Percentiles rank a stretch among this genome's conserved stretches.
These are phyloP conservation scores for Anser cygnoides DNA, from an alignment of 2,113 vertebrate genomes.

Conservation along the genomic window DNA sequence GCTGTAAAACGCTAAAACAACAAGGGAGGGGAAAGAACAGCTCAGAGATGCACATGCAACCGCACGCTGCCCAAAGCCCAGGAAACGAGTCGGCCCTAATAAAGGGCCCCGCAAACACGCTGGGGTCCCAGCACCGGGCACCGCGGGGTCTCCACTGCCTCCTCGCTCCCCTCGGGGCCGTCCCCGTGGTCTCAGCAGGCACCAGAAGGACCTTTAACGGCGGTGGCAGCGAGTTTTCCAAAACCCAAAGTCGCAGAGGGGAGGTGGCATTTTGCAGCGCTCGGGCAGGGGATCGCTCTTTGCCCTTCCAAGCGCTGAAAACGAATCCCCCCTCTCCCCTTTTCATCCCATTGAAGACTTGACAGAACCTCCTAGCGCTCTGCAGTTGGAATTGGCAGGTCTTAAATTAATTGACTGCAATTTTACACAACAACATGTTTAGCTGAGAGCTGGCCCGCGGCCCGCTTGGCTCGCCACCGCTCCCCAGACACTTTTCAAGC, in stretches of 20 bases:
- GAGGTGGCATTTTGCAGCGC: not conserved
- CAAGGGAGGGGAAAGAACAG: not conserved
- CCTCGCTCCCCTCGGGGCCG: rapidly evolving
- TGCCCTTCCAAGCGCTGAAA: slow-evolving; percentile 53
- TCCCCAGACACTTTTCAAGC: slow-evolving; percentile 76
- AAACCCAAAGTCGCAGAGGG: not conserved
- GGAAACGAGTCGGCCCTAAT: not conserved
- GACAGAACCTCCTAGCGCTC: slow-evolving; percentile 66
- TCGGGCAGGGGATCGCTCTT: not conserved
- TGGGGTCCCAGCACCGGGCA: no score
- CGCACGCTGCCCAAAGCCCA: not conserved
- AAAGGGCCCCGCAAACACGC: not conserved
- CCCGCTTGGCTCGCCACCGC: slow-evolving; percentile 64
- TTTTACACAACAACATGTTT: slow-evolving; percentile 77
- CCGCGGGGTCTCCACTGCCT: no score
- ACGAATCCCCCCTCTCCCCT: slow-evolving; percentile 42
- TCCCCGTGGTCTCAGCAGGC: rapidly evolving
- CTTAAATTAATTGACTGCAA: slow-evolving; percentile 78
- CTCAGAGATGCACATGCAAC: not conserved
- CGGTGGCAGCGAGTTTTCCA: rapidly evolving
- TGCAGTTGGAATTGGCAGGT: slow-evolving; percentile 77
- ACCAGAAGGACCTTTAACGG: not conserved
- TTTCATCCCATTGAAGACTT: slow-evolving; percentile 69
- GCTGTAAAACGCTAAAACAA: not conserved
- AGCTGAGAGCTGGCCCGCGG: slow-evolving; percentile 62